Evolutionary conservation across 2,797 vertebrate genomes (phyloP).

Genomic region (Danio jaintianensis): DNA sequence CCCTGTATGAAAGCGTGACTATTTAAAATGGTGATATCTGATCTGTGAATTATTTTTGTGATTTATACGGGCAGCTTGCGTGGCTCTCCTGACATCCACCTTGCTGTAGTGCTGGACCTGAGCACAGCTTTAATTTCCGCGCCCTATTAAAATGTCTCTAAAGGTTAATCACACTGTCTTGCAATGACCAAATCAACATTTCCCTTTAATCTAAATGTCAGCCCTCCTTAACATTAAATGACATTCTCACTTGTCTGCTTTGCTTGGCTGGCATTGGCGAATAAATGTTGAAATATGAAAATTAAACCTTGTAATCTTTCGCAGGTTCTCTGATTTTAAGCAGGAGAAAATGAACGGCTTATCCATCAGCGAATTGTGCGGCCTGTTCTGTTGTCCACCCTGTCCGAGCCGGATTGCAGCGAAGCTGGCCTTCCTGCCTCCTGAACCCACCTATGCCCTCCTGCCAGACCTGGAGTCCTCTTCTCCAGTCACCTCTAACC

Average conservation of each 20-base stretch:
- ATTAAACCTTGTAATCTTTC: conserved; percentile 14
- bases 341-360: conserved; percentile 91
- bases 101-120: not conserved
- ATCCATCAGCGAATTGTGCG: conserved; percentile 93
- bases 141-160: conserved; percentile 16
- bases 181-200: conserved; percentile 21
- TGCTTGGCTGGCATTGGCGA: not conserved
- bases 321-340: conserved; percentile 50
- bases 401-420: conserved; percentile 95
- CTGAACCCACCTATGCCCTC: conserved; percentile 92
- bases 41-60: conserved; percentile 13
- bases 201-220: conserved; percentile 33
- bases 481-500: conserved; percentile 61
- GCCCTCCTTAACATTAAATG: conserved; percentile 24
- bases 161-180: conserved; percentile 29
- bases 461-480: conserved; percentile 82
- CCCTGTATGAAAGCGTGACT: not conserved
- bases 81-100: not conserved
- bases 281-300: conserved; percentile 22
- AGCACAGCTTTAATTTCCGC: conserved; percentile 6
- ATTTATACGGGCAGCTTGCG: not conserved
- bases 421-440: conserved; percentile 96
- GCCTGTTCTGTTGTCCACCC: conserved; percentile 95
- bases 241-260: conserved; percentile 16
- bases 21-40: not conserved